Evolutionary conservation across 2,888 invertebrate species (phyloP), one percentile per base, ranked within the genome.

Genomic region (Agrotis segetum): DNA sequence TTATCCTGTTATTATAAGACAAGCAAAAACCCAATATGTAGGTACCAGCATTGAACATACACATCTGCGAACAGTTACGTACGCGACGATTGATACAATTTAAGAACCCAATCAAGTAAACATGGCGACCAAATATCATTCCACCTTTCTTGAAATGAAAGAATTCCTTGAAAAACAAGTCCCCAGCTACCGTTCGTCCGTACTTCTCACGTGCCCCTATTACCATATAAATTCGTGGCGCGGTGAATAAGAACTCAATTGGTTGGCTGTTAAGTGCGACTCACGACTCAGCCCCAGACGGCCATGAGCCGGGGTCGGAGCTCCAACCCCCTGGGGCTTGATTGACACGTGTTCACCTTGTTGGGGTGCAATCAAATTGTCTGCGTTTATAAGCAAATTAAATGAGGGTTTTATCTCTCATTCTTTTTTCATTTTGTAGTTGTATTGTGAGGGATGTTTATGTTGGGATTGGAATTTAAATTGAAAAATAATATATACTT

Each of bases 181-280:
- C 82, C 85, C 88, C 86, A 49, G 49, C 19, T 19, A 9, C 6
- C 56, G 14, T 17, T 40, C 49, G 14, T 29, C 49, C n/a, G 87
- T 80, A 71, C 44, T 65, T 68, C 76, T 85, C 77, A 76, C 81
- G 84, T 81, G 83, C 83, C 86, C 74, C 74, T 75, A 93, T 93
- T 93, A 92, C 88, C 93, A 93, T 93, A 92, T 88, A 93, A 92
- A 93, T 91, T 91, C 86, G 88, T 90, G 89, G 89, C 84, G 87
- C 91, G 90, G 91, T 92, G 91, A 94, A 94, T 93, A 94, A 94
- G 94, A 94, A 92, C 91, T 88, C 94, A 92, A 94, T 94, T 91
- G 91, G 89, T 88, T 90, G 87, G 85, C 89, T 88, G 91, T 93
- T 93, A 93, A 90, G 84, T 75, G 71, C 82, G 70, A 74, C 84